Evolutionary conservation across 2,113 vertebrate genomes (phyloP).

Genomic region (Pelobates fuscus): DNA sequence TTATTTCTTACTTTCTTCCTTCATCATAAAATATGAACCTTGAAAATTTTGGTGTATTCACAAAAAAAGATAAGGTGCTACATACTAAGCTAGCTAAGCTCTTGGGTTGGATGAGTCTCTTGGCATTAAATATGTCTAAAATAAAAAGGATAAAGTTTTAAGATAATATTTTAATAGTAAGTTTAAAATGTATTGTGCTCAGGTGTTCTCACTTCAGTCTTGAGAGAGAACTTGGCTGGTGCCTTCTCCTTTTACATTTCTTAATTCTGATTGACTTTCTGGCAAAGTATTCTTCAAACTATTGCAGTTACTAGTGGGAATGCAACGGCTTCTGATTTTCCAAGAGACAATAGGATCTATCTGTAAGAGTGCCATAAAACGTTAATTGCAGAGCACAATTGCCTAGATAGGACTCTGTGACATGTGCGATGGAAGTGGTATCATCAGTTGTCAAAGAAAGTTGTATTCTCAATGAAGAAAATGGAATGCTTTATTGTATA

Average conservation of each 20-base stretch:
- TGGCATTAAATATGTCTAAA: too few species aligned
- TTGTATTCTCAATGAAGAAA: not conserved
- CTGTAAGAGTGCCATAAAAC: constrained; percentile 4
- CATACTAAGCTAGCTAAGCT: too few species aligned
- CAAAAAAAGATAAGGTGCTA: too few species aligned
- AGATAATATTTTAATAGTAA: too few species aligned
- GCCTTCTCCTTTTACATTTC: not conserved
- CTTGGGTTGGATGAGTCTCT: too few species aligned
- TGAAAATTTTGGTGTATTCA: too few species aligned
- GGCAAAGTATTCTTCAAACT: not conserved
- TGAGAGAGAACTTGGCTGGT: constrained; percentile 10
- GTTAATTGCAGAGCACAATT: constrained; percentile 7
- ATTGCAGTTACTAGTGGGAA: not conserved
- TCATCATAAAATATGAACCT: too few species aligned
- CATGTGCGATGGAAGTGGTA: not conserved
- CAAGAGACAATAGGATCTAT: constrained; percentile 11
- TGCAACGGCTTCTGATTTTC: constrained; percentile 7
- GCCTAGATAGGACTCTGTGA: not conserved
- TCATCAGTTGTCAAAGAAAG: not conserved
- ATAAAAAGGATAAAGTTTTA: too few species aligned
- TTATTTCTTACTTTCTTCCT: too few species aligned
- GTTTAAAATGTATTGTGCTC: too few species aligned
- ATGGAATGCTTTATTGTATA: not conserved
- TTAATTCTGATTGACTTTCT: constrained; percentile 8
- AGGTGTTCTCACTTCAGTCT: not conserved